phyloP scores from a whole-genome alignment of 1,140 invertebrate genomes.

The Heterodera schachtii region DNA sequence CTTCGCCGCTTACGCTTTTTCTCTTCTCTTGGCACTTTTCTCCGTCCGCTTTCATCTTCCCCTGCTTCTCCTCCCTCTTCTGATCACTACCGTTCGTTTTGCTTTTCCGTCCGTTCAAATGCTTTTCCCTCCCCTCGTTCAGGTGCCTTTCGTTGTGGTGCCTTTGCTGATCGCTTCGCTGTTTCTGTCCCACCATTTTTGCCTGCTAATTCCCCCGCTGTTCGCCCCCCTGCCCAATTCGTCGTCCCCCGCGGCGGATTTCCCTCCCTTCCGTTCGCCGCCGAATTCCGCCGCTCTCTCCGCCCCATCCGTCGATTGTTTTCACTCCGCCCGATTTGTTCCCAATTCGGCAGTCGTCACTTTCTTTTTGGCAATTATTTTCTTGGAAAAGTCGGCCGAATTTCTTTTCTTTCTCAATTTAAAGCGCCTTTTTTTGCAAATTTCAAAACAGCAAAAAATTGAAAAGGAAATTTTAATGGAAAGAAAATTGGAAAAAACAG shows the following conservation, averaged over 20 bases:
- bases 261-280: not conserved
- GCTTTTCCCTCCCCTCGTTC: not conserved
- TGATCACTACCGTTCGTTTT: slow-evolving; percentile 12
- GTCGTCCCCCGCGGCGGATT: not conserved
- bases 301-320: not conserved
- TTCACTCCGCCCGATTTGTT: not conserved
- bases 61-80: not conserved
- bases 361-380: not conserved
- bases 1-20: not conserved
- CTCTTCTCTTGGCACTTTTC: slow-evolving; percentile 9
- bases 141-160: slow-evolving; percentile 9
- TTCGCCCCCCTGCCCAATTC: not conserved
- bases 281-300: not conserved
- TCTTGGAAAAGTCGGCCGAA: slow-evolving; percentile 10
- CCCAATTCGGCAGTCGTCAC: not conserved
- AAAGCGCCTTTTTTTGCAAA: not conserved
- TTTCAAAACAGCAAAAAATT: slow-evolving; percentile 1
- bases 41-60: not conserved
- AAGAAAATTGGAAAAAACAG: not conserved
- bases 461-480: not conserved
- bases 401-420: slow-evolving; percentile 16
- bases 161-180: not conserved
- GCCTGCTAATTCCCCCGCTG: not conserved
- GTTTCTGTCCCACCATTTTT: not conserved
- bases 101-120: not conserved